Evolutionary conservation across 1,140 invertebrate genomes (phyloP), one percentile per base, ranked within the genome.

Genomic region (Tetragnatha versicolor): DNA sequence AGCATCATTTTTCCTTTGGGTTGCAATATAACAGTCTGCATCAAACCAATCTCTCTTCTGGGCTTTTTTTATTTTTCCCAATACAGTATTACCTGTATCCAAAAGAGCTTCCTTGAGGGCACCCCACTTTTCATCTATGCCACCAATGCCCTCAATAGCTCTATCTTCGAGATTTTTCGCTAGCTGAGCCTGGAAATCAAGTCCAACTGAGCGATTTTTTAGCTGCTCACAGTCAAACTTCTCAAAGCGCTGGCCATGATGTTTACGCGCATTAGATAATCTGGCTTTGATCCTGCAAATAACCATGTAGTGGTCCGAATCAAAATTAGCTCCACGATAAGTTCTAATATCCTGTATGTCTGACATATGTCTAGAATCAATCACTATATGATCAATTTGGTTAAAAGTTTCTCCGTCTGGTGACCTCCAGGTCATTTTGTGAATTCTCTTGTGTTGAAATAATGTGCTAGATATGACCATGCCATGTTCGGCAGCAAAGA

Each of bases 311-410:
- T 63, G 60, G 27, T 63, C 60, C 3, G 60, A 65, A 17, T 3
- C 60, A 37, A 39, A 37, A 39, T 65, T 42, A 10, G 33, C 60
- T 37, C 37, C 31, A 17, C 12, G 17, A 65, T 20, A 65, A 12
- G 33, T 65, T 10, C 31, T 65, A n/a, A 27, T 29, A 58, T 27
- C 14, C 14, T 29, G 2, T 14, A 47, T 6, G 2, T 27, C 27
- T 12, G 39, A 66, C 9, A n/a, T 29, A 66, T 47, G 45, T 12
- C 39, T 27, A 47, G 9, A 2, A 29, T 47, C 1, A 7, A 45
- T 47, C 1, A 66, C 9, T 7, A 66, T 14, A 49, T 47, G 63
- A 66, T 66, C 37, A 47, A 47, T 47, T 66, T 47, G 39, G 25
- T 45, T 66, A 27, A 17, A 33, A 66, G 5, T 22, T n/a, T 3